Evolutionary conservation across 2,797 vertebrate genomes (phyloP), one percentile per base, ranked within the genome.

Genomic region (Amazonetta brasiliensis): DNA sequence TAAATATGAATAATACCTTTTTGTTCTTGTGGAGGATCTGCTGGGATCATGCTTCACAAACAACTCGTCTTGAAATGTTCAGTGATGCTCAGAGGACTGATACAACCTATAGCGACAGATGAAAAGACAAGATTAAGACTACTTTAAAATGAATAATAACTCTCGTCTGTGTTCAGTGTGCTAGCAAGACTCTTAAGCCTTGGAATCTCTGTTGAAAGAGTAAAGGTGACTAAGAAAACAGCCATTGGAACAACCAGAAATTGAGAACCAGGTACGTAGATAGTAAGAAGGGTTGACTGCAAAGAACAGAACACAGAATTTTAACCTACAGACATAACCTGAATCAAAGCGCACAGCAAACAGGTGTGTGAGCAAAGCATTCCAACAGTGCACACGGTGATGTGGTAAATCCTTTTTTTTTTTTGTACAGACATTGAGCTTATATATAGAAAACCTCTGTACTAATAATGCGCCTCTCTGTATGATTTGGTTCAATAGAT

Each of bases 321-420:
- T 26, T 2, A 22, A 41, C 6, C 19, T 15, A 4, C 10, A 26
- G 10, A 1, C 12, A 7, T 9, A 16, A 9, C 26, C 48, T 1
- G 22, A 55, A 35, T 4, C 33, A 10, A 11, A 54, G 20, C 9
- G 3, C 0, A 1, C 37, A 12, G 16, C 20, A 6, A 12, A n/a
- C 0, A 9, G 12, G 26, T 11, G 26, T 5, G 4, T 25, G 28
- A 39, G 17, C 21, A 33, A 54, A 78, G 12, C 23, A 11, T 39
- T 15, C 35, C 1, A 2, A 19, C 31, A 54, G 78, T 10, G 13
- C 4, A 2, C 1, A 3, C 3, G 2, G 14, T 1, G 8, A 4
- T 35, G 44, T 25, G 9, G 28, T n/a, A 33, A 18, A 6, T 9
- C 48, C 21, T 46, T 11, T 13, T 14, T 7, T 41, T 12, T 26